Base-by-base conservation (phyloP, 2,113 vertebrate species). In the Aegotheles bennettii region DNA sequence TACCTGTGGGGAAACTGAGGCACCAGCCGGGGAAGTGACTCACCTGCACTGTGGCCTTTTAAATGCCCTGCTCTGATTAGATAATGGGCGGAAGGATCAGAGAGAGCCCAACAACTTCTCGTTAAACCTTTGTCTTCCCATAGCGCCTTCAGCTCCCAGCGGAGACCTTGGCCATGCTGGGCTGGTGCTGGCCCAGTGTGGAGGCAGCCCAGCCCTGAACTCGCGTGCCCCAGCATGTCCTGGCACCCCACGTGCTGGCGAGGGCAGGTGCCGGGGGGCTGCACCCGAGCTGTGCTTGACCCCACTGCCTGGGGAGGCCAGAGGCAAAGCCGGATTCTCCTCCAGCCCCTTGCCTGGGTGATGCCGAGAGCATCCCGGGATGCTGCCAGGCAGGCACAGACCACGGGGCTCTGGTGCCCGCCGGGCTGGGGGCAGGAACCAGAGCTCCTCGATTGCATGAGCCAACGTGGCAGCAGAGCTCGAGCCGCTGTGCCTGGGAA, bases 31-130 rank as follows among this genome's bases (percentile, higher is more conserved):
- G 94, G 96, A 94, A 89, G 84, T 96, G 96, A 95, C 81, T 96
- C 95, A 95, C 43, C 78, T 48, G 65, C 68, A 26, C 63, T 10
- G 82, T 20, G 82, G 93, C 86, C 94, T 86, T 88, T 47, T 89
- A 91, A 93, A 75, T 93, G 61, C 71, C 48, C 84, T 76, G 87
- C 79, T 86, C 82, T 29, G 79, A 84, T 93, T 80, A 94, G 94
- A 93, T 95, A 89, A 94, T 89, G 91, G 89, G 89, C 63, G 89
- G 96, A 93, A 81, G 80, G 91, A 95, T 94, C 93, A 94, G 77
- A 95, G 69, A 4, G 65, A 40, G 21, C 33, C 15, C 5, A 11
- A 79, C 86, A 86, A 67, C 56, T 64, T 36, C 61, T 90, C 40
- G 74, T 91, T 67, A 92, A 84, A 84, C 47, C 69, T 29, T 21